Conservation (phyloP, 2,888 invertebrate genomes). For the Yponomeuta plumbellus region DNA sequence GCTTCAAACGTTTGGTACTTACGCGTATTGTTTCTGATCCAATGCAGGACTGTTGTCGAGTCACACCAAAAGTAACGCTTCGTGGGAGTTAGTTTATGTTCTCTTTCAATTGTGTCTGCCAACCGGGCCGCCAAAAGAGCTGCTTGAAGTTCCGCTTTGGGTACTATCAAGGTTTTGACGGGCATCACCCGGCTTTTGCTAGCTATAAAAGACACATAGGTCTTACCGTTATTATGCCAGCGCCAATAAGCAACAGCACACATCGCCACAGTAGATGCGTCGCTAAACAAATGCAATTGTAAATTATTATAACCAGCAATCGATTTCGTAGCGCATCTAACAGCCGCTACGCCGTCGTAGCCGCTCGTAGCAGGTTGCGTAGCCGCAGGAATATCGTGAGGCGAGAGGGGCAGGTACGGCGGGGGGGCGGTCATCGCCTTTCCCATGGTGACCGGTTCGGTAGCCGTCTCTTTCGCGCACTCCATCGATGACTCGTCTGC, state of each 20-base stretch:
- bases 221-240: not conserved
- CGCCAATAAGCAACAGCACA: not conserved
- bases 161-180: not conserved
- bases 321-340: not conserved
- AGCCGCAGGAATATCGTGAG: not conserved
- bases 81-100: not conserved
- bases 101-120: not conserved
- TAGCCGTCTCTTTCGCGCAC: not conserved
- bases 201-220: not conserved
- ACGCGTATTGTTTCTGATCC: constrained; percentile 7
- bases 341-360: constrained; percentile 2
- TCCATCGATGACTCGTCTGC: not conserved
- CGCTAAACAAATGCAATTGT: too few species aligned
- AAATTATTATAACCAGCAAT: too few species aligned
- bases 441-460: not conserved
- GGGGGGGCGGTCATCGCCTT: not conserved
- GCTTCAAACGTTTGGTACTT: constrained; percentile 6
- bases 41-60: not conserved
- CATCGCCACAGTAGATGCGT: too few species aligned
- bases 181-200: constrained; percentile 8
- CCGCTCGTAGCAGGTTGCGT: not conserved
- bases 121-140: constrained; percentile 2
- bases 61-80: constrained; percentile 5
- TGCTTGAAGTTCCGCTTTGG: constrained; percentile 4
- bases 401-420: not conserved